Percentiles rank a stretch among this genome's conserved stretches.
Evolutionary conservation across 2,113 vertebrate species (phyloP).

Genomic region (Excalfactoria chinensis): DNA sequence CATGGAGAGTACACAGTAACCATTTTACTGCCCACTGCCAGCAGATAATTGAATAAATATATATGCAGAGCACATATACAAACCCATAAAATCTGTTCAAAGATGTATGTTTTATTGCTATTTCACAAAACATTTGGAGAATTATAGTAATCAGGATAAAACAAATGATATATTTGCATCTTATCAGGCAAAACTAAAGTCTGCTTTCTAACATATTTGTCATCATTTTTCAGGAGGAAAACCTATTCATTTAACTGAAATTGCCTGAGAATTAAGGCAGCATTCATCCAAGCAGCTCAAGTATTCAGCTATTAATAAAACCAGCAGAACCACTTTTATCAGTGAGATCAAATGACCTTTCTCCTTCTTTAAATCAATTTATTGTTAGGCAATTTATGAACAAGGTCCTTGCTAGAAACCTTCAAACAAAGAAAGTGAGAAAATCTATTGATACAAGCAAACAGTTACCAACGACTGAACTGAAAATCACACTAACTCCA

Average conservation of each 20-base stretch:
- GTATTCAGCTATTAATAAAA: constrained; percentile 37
- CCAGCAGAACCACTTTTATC: background rate
- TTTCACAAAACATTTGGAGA: constrained; percentile 43
- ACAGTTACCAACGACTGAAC: background rate
- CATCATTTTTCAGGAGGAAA: constrained; percentile 12
- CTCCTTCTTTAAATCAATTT: background rate
- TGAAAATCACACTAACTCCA: background rate
- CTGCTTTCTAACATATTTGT: background rate
- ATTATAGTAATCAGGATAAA: constrained; percentile 41
- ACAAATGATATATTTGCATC: background rate
- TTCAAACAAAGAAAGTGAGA: background rate
- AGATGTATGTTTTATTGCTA: constrained; percentile 13
- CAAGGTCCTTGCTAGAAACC: background rate
- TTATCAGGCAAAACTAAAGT: constrained; percentile 1
- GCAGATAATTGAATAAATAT: constrained; percentile 40
- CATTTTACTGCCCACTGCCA: constrained; percentile 16
- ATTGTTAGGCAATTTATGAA: background rate
- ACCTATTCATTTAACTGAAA: constrained; percentile 26
- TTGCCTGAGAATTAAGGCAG: background rate
- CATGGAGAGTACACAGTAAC: background rate
- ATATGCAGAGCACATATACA: background rate
- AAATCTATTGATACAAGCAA: background rate
- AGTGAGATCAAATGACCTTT: background rate
- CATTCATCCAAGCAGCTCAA: background rate
- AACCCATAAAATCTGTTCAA: constrained; percentile 15